These are phyloP conservation scores for Caranx ignobilis DNA, from an alignment of 2,113 vertebrate species.

Conservation along the genomic window DNA sequence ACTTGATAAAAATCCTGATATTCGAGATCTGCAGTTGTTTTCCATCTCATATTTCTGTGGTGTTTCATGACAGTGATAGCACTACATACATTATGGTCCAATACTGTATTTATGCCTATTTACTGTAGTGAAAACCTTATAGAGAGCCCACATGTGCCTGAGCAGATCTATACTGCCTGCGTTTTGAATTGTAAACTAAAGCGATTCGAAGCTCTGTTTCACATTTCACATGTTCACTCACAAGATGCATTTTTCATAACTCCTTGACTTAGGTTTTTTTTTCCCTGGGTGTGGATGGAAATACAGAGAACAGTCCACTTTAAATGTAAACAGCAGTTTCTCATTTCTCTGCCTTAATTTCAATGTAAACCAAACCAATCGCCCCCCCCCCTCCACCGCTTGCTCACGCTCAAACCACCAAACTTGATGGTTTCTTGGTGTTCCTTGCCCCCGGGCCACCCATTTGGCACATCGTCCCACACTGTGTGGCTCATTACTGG, in stretches of 20 bases:
- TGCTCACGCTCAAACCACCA: conserved; percentile 74
- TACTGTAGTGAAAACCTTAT: conserved; percentile 31
- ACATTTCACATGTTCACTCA: conserved; percentile 62
- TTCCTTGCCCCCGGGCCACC: conserved; percentile 74
- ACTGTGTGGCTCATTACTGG: conserved; percentile 68
- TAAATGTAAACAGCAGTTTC: conserved; percentile 81
- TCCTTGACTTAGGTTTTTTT: conserved; percentile 51
- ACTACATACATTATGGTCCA: background rate
- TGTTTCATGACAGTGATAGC: background rate
- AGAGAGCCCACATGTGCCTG: conserved; percentile 25
- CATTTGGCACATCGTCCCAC: conserved; percentile 66
- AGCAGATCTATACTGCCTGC: conserved; percentile 40
- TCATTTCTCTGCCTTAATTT: conserved; percentile 82
- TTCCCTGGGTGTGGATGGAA: conserved; percentile 73
- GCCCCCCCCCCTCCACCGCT: conserved; percentile 36
- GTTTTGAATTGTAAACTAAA: conserved; percentile 56
- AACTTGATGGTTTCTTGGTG: conserved; percentile 83
- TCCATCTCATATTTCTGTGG: background rate
- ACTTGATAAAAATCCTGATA: background rate
- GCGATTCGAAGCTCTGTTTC: conserved; percentile 55
- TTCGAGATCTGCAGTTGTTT: background rate
- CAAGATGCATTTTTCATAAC: conserved; percentile 68
- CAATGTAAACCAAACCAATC: conserved; percentile 80
- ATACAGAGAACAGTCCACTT: conserved; percentile 68
- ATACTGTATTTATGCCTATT: conserved; percentile 14